These are phyloP conservation scores for Sminthurinus signatus DNA, from an alignment of 1,140 invertebrate species.

Conservation along the genomic window DNA sequence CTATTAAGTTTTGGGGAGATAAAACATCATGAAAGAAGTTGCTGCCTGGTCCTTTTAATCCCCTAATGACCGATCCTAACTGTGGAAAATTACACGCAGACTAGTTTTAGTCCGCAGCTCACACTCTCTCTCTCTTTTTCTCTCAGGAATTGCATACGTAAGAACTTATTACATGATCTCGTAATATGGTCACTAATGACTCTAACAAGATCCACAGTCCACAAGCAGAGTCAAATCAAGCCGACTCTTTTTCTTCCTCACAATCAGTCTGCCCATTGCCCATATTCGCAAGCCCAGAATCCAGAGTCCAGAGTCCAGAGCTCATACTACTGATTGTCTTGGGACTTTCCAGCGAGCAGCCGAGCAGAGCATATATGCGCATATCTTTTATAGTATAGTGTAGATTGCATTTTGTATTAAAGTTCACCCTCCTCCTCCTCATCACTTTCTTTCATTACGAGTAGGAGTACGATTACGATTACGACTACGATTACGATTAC, in stretches of 20 bases:
- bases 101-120: too few species aligned
- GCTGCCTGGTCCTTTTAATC: conserved; percentile 21
- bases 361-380: too few species aligned
- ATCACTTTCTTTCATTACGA: neutral
- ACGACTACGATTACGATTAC: too few species aligned
- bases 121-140: too few species aligned
- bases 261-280: neutral
- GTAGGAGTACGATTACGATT: too few species aligned
- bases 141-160: conserved; percentile 38
- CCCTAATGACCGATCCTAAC: conserved; percentile 25
- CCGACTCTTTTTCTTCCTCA: neutral
- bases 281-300: too few species aligned
- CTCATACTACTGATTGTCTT: conserved; percentile 28
- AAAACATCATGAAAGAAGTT: conserved; percentile 26
- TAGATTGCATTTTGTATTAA: too few species aligned
- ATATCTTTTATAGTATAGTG: too few species aligned
- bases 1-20: conserved; percentile 15
- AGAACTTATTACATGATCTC: conserved; percentile 33
- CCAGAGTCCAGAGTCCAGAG: too few species aligned
- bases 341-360: conserved; percentile 18
- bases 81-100: conserved; percentile 23
- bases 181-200: conserved; percentile 41
- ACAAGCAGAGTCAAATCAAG: conserved; percentile 3
- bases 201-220: conserved; percentile 35
- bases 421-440: conserved; percentile 1